These are phyloP conservation scores for Crioceris asparagi DNA, from an alignment of 2,888 invertebrate species.

Conservation along the genomic window DNA sequence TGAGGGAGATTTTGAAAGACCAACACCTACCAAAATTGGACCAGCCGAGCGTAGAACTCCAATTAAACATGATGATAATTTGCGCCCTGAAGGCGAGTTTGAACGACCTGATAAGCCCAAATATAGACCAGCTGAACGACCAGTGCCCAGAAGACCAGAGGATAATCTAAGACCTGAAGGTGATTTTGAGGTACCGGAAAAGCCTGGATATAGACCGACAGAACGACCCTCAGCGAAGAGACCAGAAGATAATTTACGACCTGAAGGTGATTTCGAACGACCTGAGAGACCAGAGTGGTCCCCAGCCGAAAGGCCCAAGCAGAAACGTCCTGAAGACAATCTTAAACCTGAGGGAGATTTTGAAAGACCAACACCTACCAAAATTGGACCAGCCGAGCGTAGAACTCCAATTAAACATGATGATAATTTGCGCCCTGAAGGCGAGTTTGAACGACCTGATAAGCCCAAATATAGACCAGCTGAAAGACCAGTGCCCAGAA, in stretches of 20 bases:
- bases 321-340: constrained; percentile 49
- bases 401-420: constrained; percentile 44
- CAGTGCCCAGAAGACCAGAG: constrained; percentile 38
- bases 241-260: constrained; percentile 45
- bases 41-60: constrained; percentile 37
- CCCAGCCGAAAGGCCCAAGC: constrained; percentile 39
- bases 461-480: constrained; percentile 35
- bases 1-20: constrained; percentile 41
- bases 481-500: constrained; percentile 40
- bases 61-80: constrained; percentile 39
- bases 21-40: constrained; percentile 30
- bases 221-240: constrained; percentile 38
- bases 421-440: constrained; percentile 47
- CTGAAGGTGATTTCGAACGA: constrained; percentile 45
- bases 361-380: constrained; percentile 36
- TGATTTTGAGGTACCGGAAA: constrained; percentile 38
- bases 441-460: constrained; percentile 36
- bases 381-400: constrained; percentile 40
- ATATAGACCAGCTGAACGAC: constrained; percentile 37
- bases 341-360: constrained; percentile 50
- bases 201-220: constrained; percentile 37
- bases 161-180: constrained; percentile 51
- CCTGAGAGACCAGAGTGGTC: constrained; percentile 36
- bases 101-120: constrained; percentile 35
- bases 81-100: constrained; percentile 47